phyloP scores from a whole-genome alignment of 2,113 vertebrate species.

The Myotis lucifugus region DNA sequence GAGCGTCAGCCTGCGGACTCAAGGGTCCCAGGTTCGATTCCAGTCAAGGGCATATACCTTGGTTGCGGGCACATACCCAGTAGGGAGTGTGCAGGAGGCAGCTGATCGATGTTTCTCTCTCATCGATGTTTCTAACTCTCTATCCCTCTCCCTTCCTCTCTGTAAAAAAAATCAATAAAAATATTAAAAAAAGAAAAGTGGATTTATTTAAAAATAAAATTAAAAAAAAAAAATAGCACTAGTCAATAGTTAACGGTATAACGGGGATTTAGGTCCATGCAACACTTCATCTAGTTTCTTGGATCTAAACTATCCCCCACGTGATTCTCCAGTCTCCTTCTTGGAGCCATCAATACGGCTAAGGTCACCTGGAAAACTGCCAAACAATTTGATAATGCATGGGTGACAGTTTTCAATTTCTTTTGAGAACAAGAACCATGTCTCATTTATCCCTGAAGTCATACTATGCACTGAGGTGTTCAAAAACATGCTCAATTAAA shows the following conservation, averaged over 20 bases:
- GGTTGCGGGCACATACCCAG: too few species aligned
- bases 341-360: background rate
- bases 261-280: background rate
- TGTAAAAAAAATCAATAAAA: too few species aligned
- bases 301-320: background rate
- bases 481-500: background rate
- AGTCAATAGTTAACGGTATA: background rate
- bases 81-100: too few species aligned
- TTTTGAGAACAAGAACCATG: background rate
- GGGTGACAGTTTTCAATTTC: background rate
- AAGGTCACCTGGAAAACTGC: background rate
- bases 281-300: background rate
- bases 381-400: background rate
- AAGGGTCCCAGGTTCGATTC: too few species aligned
- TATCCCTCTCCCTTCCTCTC: too few species aligned
- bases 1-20: too few species aligned
- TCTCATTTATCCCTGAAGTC: background rate
- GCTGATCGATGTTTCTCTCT: too few species aligned
- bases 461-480: background rate
- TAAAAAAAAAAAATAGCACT: background rate
- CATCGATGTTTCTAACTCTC: too few species aligned
- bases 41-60: too few species aligned
- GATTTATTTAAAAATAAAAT: too few species aligned
- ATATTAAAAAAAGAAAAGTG: too few species aligned
- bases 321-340: background rate